Conservation (phyloP, 2,113 vertebrate genomes). For the Vulpes ferrilata region DNA sequence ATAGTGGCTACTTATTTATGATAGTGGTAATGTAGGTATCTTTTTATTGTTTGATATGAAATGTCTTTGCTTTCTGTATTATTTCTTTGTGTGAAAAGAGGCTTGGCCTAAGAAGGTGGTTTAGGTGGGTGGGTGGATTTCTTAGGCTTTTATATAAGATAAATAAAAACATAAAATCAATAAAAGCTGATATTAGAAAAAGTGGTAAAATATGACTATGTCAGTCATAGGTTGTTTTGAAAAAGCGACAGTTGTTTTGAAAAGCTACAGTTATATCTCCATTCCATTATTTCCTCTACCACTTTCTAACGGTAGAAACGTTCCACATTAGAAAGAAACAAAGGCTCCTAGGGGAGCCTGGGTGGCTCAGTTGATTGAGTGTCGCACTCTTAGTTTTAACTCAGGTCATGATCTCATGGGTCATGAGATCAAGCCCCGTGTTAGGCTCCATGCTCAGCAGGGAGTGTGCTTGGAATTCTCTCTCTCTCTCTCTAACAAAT, state of each 20-base stretch:
- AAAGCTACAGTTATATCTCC: background rate
- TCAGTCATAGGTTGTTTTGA: background rate
- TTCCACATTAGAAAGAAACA: background rate
- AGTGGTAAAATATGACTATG: background rate
- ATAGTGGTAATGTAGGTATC: background rate
- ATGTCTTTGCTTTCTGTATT: background rate
- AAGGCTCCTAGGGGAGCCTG: background rate
- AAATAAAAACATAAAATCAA: background rate
- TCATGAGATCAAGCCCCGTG: background rate
- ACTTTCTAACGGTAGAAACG: background rate
- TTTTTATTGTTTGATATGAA: constrained; percentile 46
- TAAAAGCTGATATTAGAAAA: background rate
- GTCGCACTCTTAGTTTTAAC: background rate
- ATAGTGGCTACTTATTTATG: background rate
- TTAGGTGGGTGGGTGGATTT: background rate
- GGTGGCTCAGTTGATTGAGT: background rate
- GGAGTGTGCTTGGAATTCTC: background rate
- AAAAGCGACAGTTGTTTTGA: background rate
- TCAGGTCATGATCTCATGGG: background rate
- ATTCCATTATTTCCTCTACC: background rate
- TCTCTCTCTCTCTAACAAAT: background rate
- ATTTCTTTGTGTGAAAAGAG: constrained; percentile 17
- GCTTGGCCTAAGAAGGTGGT: background rate
- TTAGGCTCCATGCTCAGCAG: background rate
- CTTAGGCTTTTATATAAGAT: constrained; percentile 30